Conservation (phyloP, 2,888 invertebrate genomes). For the Athetis lepigone region DNA sequence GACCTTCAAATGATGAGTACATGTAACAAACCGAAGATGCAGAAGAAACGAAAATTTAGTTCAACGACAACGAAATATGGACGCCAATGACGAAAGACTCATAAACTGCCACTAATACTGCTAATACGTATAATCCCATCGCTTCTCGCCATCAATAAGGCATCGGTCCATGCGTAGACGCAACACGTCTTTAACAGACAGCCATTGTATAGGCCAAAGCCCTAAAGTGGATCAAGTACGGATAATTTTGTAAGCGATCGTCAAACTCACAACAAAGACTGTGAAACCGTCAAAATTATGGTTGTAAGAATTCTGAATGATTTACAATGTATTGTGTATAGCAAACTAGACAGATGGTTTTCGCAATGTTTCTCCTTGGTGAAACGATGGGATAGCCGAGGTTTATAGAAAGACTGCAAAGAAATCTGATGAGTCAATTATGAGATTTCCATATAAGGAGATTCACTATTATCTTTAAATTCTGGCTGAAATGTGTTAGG, state of each 20-base stretch:
- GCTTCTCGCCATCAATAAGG: conserved; percentile 39
- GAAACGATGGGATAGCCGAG: conserved; percentile 5
- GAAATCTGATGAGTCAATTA: conserved; percentile 10
- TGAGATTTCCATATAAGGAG: conserved; percentile 7
- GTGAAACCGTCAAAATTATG: conserved; percentile 50
- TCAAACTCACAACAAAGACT: conserved; percentile 48
- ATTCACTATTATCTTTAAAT: neutral
- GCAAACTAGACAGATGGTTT: conserved; percentile 20
- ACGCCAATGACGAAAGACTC: conserved; percentile 13
- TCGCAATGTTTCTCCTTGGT: conserved; percentile 21
- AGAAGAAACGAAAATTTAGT: neutral
- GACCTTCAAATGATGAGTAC: neutral
- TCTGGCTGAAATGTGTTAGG: too few species aligned
- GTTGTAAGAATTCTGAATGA: conserved; percentile 47
- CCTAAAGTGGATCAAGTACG: conserved; percentile 62
- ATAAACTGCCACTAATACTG: conserved; percentile 16
- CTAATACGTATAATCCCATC: conserved; percentile 26
- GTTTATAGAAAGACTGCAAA: conserved; percentile 1
- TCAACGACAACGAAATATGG: neutral
- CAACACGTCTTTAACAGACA: conserved; percentile 59
- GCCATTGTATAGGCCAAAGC: conserved; percentile 65
- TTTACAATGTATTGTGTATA: conserved; percentile 47
- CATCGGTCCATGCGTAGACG: conserved; percentile 24
- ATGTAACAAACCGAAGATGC: neutral
- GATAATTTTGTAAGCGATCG: conserved; percentile 59